These are phyloP conservation scores for Megalurothrips usitatus DNA, from an alignment of 2,888 invertebrate species.

Conservation along the genomic window DNA sequence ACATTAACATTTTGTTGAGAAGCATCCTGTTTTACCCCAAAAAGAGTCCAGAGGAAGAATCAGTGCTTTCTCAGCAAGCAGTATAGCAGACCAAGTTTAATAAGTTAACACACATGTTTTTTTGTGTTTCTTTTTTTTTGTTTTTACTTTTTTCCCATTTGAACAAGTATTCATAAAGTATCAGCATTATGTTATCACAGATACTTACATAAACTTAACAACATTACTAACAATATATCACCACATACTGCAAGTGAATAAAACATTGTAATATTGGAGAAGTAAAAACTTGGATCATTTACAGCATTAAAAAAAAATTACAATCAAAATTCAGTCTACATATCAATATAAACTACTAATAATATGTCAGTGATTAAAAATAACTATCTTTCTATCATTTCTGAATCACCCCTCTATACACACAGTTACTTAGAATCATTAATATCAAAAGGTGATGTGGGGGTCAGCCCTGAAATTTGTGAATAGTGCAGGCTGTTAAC, in stretches of 20 bases:
- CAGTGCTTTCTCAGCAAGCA: background rate
- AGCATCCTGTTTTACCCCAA: background rate
- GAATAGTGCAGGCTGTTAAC: constrained; percentile 12
- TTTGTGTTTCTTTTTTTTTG: background rate
- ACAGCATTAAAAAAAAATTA: background rate
- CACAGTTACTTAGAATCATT: background rate
- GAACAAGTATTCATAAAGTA: background rate
- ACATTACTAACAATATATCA: background rate
- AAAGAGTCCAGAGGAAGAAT: background rate
- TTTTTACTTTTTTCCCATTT: background rate
- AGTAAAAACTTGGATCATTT: background rate
- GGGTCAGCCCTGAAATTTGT: background rate
- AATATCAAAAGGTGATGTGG: constrained; percentile 23
- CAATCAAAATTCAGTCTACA: background rate
- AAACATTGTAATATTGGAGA: no score
- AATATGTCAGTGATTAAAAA: background rate
- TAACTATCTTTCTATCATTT: background rate
- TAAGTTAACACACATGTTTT: background rate
- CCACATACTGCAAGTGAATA: background rate
- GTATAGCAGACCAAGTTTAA: background rate
- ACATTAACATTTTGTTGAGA: background rate
- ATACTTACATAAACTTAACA: background rate
- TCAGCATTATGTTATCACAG: constrained; percentile 11
- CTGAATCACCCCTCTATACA: background rate
- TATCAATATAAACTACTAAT: background rate